Evolutionary conservation across 2,797 vertebrate genomes (phyloP).

Genomic region (Schizopygopsis pylzovi): DNA sequence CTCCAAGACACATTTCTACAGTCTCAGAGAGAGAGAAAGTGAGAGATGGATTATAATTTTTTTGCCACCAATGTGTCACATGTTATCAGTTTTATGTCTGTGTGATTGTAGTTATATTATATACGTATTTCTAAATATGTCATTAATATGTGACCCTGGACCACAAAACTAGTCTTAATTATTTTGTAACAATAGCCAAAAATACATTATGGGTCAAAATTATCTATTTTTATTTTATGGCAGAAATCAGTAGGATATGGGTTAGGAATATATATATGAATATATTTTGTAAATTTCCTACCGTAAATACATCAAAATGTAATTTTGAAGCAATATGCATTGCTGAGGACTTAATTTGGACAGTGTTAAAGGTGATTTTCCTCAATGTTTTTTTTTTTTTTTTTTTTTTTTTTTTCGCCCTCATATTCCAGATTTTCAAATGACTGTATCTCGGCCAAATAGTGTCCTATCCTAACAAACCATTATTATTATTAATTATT

Average conservation of each 20-base stretch:
- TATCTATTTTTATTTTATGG: background rate
- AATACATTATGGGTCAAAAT: background rate
- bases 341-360: background rate
- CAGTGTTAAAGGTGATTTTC: background rate
- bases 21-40: background rate
- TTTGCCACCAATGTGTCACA: background rate
- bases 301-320: background rate
- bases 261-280: background rate
- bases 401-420: background rate
- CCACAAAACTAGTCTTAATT: background rate
- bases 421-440: background rate
- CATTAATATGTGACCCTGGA: background rate
- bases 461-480: background rate
- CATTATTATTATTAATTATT: background rate
- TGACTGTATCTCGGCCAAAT: background rate
- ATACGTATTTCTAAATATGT: background rate
- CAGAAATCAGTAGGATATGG: background rate
- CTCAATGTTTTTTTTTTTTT: background rate
- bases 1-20: slow-evolving; percentile 40
- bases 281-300: background rate
- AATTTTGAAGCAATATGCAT: background rate
- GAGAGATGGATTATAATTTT: background rate
- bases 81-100: background rate
- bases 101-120: background rate
- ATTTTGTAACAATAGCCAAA: background rate